These are phyloP conservation scores for Seriola rivoliana DNA, from an alignment of 2,113 vertebrate species.

Conservation along the genomic window DNA sequence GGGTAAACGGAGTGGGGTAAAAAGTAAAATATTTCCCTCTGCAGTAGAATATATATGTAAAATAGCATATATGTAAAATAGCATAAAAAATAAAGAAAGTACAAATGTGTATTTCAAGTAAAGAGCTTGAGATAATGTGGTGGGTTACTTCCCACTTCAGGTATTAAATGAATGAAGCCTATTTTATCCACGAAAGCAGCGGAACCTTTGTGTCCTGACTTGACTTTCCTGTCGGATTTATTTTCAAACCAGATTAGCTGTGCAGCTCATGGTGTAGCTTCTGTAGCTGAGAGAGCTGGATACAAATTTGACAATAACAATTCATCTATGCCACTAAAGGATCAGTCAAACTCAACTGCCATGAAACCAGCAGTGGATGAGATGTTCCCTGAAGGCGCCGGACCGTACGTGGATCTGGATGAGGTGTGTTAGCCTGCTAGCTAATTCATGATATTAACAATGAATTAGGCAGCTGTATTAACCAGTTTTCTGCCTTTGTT, in stretches of 20 bases:
- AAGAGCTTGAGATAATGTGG: neutral
- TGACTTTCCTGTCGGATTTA: slow-evolving; percentile 20
- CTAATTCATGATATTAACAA: neutral
- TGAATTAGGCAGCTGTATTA: neutral
- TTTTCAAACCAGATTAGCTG: slow-evolving; percentile 26
- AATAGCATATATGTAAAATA: no score
- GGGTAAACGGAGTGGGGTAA: no score
- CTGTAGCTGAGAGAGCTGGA: neutral
- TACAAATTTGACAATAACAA: neutral
- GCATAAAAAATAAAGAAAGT: no score
- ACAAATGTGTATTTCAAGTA: no score
- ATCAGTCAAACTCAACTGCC: slow-evolving; percentile 56
- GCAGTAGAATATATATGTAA: no score
- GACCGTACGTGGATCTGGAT: slow-evolving; percentile 93
- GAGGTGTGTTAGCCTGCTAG: slow-evolving; percentile 82
- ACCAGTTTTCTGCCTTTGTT: no score
- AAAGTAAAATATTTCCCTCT: no score
- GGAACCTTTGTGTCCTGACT: slow-evolving; percentile 34
- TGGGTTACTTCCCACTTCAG: neutral
- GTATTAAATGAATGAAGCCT: neutral
- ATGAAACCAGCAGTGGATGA: slow-evolving; percentile 96
- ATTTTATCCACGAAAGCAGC: neutral
- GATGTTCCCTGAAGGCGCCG: slow-evolving; percentile 94
- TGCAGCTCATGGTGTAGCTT: neutral
- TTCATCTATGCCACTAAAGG: slow-evolving; percentile 67